Evolutionary conservation across 2,888 invertebrate genomes (phyloP).

Genomic region (Agrypnus murinus): DNA sequence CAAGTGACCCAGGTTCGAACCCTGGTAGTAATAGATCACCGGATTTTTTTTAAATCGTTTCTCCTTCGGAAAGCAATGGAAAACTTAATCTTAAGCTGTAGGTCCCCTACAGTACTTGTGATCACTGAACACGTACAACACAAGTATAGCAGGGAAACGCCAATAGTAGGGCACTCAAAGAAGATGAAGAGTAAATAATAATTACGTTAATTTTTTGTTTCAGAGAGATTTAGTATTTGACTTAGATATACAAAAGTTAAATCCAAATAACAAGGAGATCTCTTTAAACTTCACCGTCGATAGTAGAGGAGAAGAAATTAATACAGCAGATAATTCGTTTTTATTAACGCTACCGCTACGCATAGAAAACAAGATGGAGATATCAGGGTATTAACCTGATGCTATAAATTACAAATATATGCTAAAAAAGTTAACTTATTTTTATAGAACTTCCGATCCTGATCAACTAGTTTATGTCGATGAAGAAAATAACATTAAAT

Average conservation of each 20-base stretch:
- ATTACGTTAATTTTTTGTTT: slow-evolving; percentile 27
- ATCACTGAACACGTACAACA: no score
- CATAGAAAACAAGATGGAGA: slow-evolving; percentile 55
- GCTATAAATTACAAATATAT: neutral
- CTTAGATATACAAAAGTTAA: slow-evolving; percentile 56
- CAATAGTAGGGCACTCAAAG: no score
- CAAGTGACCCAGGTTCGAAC: no score
- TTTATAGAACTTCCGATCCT: slow-evolving; percentile 54
- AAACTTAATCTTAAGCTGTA: no score
- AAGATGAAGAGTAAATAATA: no score
- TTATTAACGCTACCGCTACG: slow-evolving; percentile 54
- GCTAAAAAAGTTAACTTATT: neutral
- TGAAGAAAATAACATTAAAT: slow-evolving; percentile 45
- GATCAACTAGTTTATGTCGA: slow-evolving; percentile 56
- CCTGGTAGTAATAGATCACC: no score
- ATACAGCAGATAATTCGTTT: slow-evolving; percentile 56
- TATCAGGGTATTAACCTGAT: slow-evolving; percentile 57
- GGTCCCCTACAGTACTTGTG: no score
- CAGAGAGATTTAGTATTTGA: slow-evolving; percentile 54
- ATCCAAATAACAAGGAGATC: slow-evolving; percentile 47
- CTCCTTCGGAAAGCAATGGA: no score
- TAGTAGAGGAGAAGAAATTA: slow-evolving; percentile 60
- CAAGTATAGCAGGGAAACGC: no score
- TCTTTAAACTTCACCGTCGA: slow-evolving; percentile 57
- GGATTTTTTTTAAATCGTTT: no score